phyloP scores from a whole-genome alignment of 2,888 invertebrate genomes.

The Bembecia ichneumoniformis region DNA sequence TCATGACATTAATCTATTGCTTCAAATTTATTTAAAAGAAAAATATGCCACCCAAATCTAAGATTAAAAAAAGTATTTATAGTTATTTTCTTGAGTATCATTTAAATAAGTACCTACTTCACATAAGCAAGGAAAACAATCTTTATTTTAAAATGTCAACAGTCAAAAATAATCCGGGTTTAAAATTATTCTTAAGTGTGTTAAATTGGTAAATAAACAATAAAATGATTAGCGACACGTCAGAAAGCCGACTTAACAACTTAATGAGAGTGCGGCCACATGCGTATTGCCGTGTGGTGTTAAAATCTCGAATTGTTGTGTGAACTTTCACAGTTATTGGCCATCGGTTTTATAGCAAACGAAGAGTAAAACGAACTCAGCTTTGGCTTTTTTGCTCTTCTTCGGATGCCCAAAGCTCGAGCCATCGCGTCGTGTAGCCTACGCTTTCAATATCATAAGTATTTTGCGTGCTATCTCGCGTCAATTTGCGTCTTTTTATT shows the following conservation, averaged over 20 bases:
- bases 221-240: constrained; percentile 60
- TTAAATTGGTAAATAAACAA: constrained; percentile 21
- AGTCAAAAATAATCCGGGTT: no score
- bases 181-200: not conserved
- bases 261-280: constrained; percentile 48
- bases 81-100: no score
- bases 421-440: constrained; percentile 17
- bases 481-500: no score
- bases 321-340: constrained; percentile 69
- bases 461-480: constrained; percentile 38
- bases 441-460: constrained; percentile 19
- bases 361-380: constrained; percentile 10
- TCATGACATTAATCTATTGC: no score
- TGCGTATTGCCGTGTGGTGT: constrained; percentile 48
- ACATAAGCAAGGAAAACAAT: no score
- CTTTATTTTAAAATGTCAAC: no score
- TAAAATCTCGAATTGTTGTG: constrained; percentile 68
- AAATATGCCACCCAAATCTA: no score
- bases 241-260: constrained; percentile 20
- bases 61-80: no score
- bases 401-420: constrained; percentile 27
- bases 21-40: no score
- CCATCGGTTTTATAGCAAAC: constrained; percentile 47
- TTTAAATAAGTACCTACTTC: no score
- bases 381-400: constrained; percentile 2